Base-by-base conservation (phyloP, 2,113 vertebrate species). In the Peucedramus taeniatus region DNA sequence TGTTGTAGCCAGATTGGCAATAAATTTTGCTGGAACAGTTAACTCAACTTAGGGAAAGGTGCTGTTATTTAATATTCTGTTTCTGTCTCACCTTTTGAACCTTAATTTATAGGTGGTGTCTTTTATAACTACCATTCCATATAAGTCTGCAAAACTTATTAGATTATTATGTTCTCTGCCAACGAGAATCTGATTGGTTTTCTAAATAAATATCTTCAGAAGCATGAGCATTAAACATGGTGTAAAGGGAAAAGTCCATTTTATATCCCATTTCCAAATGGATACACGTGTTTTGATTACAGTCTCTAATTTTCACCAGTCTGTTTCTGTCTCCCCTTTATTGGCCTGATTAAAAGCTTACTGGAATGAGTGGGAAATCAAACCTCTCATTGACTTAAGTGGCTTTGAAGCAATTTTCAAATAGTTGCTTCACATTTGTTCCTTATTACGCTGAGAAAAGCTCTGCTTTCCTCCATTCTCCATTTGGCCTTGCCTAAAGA, bases 1-100 rank as follows among this genome's bases (percentile, higher is more conserved):
- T 97, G 96, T 89, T 94, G 65, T 68, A 94, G 87, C 94, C 94
- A 94, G 96, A 97, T 89, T 97, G 97, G 92, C 92, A 95, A 95
- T 97, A 93, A 94, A 96, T 97, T 95, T 93, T 71, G 53, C 82
- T 91, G 59, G 91, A 97, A 70, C 77, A 56, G 79, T 93, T 95
- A 94, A 86, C 64, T 90, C 75, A 87, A 82, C 49, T 93, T 91
- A 61, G 83, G 54, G 70, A 95, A 90, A 87, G 77, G 77, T 90
- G 56, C 50, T 82, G 44, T 89, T 96, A 63, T 89, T 97, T 93
- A 96, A 93, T 93, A 94, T 94, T 87, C 92, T 78, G 54, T 66
- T 83, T 76, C 70, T 70, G 35, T 44, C 56, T 69, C 84, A 91
- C 78, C 93, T 96, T 96, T 95, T 95, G 93, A 92, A 93, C 94